These are phyloP conservation scores for Myzus persicae DNA, from an alignment of 1,140 invertebrate genomes.

Conservation along the genomic window DNA sequence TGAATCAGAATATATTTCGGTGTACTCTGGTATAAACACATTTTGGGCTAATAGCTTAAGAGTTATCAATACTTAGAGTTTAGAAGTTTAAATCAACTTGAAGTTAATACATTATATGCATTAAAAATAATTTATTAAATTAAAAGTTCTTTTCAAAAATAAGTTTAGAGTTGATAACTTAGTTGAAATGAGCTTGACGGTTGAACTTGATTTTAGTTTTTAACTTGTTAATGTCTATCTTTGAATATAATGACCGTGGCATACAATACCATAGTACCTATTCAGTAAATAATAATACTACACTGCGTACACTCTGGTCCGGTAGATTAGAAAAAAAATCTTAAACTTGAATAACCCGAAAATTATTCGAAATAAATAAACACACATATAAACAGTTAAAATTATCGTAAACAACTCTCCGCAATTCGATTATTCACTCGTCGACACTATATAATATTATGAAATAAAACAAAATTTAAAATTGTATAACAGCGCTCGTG, in stretches of 20 bases:
- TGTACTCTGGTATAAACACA: background rate
- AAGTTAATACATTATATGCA: background rate
- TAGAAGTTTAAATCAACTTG: background rate
- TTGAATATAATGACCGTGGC: background rate
- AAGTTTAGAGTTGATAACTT: background rate
- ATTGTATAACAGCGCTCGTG: background rate
- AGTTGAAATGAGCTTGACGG: background rate
- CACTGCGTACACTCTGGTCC: background rate
- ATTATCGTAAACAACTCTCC: background rate
- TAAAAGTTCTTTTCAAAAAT: background rate
- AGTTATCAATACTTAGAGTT: constrained; percentile 1
- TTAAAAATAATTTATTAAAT: constrained; percentile 1
- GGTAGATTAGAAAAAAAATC: background rate
- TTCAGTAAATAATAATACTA: background rate
- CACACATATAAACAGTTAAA: background rate
- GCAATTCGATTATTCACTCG: background rate
- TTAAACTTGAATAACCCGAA: background rate
- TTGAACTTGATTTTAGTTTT: constrained; percentile 12
- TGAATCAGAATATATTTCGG: background rate
- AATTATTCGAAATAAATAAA: background rate
- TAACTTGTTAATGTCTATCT: background rate
- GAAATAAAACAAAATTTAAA: background rate
- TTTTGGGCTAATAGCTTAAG: background rate
- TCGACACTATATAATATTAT: background rate
- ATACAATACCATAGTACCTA: background rate